Evolutionary conservation across 1,140 invertebrate genomes (phyloP).

Genomic region (Drosophila simulans): DNA sequence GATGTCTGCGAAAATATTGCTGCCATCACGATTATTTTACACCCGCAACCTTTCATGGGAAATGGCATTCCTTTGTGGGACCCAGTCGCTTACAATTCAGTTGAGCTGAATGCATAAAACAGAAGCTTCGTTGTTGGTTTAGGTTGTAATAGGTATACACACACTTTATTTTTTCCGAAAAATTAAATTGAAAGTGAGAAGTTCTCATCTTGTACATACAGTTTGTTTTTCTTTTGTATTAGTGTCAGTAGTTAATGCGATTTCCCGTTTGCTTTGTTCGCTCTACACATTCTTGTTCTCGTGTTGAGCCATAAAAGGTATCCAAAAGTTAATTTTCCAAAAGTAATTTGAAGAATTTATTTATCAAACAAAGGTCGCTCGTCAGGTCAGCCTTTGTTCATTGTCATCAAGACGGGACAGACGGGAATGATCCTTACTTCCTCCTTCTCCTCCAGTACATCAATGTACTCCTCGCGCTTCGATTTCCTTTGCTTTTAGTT

Average conservation of each 20-base stretch:
- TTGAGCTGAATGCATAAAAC: slow-evolving; percentile 52
- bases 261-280: slow-evolving; percentile 19
- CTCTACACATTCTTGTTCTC: slow-evolving; percentile 34
- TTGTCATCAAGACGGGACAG: slow-evolving; percentile 62
- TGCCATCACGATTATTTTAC: slow-evolving; percentile 53
- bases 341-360: slow-evolving; percentile 62
- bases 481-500: slow-evolving; percentile 40
- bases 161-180: slow-evolving; percentile 71
- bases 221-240: slow-evolving; percentile 51
- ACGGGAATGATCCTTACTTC: slow-evolving; percentile 71
- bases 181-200: slow-evolving; percentile 66
- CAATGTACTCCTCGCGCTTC: slow-evolving; percentile 58
- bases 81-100: slow-evolving; percentile 14
- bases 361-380: slow-evolving; percentile 52
- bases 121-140: slow-evolving; percentile 32
- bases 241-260: slow-evolving; percentile 49
- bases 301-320: slow-evolving; percentile 69
- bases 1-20: slow-evolving; percentile 71
- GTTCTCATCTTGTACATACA: slow-evolving; percentile 65
- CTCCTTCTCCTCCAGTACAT: slow-evolving; percentile 8
- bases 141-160: slow-evolving; percentile 49
- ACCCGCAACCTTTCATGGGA: slow-evolving; percentile 4
- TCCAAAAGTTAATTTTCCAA: slow-evolving; percentile 65
- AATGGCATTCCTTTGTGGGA: slow-evolving; percentile 42
- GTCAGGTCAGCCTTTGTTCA: slow-evolving; percentile 42